phyloP scores from a whole-genome alignment of 2,797 vertebrate species.

The Tachyglossus aculeatus region DNA sequence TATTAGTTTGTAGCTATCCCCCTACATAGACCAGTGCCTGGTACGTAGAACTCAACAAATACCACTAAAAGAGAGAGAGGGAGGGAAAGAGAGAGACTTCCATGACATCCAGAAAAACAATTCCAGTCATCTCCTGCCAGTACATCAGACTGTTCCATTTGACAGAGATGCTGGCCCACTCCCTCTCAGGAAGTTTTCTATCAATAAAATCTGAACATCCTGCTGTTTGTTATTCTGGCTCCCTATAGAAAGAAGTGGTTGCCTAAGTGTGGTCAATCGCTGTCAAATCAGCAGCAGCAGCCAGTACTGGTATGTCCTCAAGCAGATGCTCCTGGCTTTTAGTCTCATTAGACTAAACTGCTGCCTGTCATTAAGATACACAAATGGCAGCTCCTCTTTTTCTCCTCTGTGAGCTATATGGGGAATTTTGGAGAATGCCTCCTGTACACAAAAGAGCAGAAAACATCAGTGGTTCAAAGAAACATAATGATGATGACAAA shows the following conservation, averaged over 20 bases:
- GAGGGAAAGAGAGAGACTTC: not conserved
- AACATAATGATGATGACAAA: too few species aligned
- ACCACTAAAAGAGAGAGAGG: too few species aligned
- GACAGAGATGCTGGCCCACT: not conserved
- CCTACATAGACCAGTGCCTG: too few species aligned
- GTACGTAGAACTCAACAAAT: too few species aligned
- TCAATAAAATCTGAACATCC: not conserved
- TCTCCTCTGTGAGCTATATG: not conserved
- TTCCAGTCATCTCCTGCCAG: not conserved
- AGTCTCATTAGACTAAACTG: slow-evolving; percentile 5
- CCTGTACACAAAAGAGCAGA: too few species aligned
- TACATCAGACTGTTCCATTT: not conserved
- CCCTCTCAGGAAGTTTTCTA: not conserved
- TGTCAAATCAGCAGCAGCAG: slow-evolving; percentile 35
- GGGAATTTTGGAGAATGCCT: not conserved
- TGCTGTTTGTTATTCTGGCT: slow-evolving; percentile 16
- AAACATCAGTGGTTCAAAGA: too few species aligned
- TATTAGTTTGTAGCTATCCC: too few species aligned
- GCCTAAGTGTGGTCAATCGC: not conserved
- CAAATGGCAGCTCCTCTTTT: slow-evolving; percentile 1
- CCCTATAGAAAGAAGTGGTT: not conserved
- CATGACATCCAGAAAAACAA: not conserved
- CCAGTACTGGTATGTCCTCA: not conserved
- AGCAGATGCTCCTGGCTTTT: not conserved
- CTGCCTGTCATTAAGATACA: not conserved